Evolutionary conservation across 2,113 vertebrate species (phyloP).

Genomic region (Echinops telfairi): DNA sequence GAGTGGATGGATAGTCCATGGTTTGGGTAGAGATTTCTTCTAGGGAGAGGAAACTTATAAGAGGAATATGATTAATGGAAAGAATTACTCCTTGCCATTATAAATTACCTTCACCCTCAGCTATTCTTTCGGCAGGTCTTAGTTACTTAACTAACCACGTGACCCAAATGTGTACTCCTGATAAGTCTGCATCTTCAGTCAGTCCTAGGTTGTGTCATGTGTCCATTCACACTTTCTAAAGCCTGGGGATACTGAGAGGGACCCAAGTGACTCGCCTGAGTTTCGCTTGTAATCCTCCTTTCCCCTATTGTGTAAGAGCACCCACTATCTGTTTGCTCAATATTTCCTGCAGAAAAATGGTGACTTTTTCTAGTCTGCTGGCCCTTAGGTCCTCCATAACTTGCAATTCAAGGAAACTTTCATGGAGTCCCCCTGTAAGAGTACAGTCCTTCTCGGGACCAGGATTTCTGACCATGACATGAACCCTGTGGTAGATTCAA

Average conservation of each 20-base stretch:
- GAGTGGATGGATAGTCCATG: neutral
- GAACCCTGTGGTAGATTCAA: neutral
- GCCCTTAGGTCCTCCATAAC: neutral
- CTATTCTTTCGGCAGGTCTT: neutral
- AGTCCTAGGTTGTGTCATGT: neutral
- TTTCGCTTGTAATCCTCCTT: neutral
- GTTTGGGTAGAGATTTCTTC: neutral
- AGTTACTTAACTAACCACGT: neutral
- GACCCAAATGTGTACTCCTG: neutral
- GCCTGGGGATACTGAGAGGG: neutral
- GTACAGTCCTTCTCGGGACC: neutral
- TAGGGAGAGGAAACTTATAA: neutral
- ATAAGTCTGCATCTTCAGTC: neutral
- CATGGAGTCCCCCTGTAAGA: neutral
- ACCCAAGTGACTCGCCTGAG: too few relatives aligned
- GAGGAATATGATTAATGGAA: neutral
- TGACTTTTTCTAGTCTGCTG: neutral
- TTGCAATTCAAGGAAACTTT: neutral
- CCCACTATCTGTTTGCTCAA: neutral
- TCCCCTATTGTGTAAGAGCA: neutral
- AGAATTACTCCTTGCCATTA: neutral
- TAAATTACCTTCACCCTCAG: neutral
- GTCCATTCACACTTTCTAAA: neutral
- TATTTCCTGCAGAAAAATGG: neutral
- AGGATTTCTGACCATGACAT: neutral